Conservation (phyloP, 2,797 vertebrate genomes). For the Thunnus albacares region DNA sequence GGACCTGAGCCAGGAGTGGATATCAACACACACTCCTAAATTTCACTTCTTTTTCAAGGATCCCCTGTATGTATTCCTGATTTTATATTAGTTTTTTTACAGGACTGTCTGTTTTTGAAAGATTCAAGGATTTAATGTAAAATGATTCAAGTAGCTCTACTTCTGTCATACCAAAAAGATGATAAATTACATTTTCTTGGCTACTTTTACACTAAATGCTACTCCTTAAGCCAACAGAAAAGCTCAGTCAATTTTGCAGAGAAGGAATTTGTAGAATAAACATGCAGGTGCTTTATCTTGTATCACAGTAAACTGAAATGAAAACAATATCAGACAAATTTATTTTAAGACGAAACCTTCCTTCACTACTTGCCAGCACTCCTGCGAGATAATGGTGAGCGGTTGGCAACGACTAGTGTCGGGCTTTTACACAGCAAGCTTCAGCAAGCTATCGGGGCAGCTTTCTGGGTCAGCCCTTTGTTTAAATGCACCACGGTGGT, state of each 20-base stretch:
- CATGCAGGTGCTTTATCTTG: slow-evolving; percentile 33
- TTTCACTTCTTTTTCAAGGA: not conserved
- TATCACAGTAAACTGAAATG: slow-evolving; percentile 32
- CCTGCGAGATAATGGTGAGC: slow-evolving; percentile 36
- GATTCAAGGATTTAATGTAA: not conserved
- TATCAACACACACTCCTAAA: not conserved
- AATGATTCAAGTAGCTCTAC: slow-evolving; percentile 30
- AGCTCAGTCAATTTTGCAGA: slow-evolving; percentile 17
- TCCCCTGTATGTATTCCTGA: not conserved
- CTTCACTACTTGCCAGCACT: slow-evolving; percentile 36
- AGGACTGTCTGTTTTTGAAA: slow-evolving; percentile 16
- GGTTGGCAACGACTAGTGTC: slow-evolving; percentile 36
- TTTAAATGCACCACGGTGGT: slow-evolving; percentile 61
- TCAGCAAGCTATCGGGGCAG: slow-evolving; percentile 46
- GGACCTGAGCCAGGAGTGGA: slow-evolving; percentile 86
- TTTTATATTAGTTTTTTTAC: slow-evolving; percentile 26
- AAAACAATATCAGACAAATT: slow-evolving; percentile 39
- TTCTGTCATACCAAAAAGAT: slow-evolving; percentile 23
- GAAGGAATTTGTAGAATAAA: slow-evolving; percentile 39
- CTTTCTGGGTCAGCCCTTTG: slow-evolving; percentile 65
- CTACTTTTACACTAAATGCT: slow-evolving; percentile 16
- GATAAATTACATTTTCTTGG: slow-evolving; percentile 33
- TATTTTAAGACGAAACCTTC: slow-evolving; percentile 43
- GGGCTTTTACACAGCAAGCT: slow-evolving; percentile 44
- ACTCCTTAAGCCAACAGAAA: slow-evolving; percentile 7